phyloP scores from a whole-genome alignment of 2,113 vertebrate genomes.

The Ailurus styani region DNA sequence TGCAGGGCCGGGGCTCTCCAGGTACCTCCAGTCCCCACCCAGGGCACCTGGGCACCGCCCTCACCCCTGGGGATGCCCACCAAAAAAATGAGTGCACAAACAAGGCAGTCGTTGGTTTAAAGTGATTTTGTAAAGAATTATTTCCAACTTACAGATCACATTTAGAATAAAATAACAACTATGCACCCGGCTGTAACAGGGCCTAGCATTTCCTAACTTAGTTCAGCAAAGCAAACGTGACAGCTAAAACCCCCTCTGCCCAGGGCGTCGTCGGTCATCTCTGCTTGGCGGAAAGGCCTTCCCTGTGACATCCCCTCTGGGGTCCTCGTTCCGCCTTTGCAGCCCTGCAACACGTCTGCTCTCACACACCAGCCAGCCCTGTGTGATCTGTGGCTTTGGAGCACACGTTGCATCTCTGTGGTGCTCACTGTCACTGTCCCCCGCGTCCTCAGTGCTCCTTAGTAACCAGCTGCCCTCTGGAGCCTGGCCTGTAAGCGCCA shows the following conservation, averaged over 20 bases:
- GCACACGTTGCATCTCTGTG: background rate
- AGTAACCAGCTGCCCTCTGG: background rate
- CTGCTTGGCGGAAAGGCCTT: background rate
- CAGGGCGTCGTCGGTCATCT: background rate
- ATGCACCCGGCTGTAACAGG: background rate
- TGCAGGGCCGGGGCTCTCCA: background rate
- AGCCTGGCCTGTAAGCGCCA: background rate
- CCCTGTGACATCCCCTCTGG: background rate
- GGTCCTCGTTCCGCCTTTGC: background rate
- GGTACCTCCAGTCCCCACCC: background rate
- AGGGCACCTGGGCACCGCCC: background rate
- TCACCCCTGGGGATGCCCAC: background rate
- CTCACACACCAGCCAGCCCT: background rate
- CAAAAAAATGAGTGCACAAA: background rate
- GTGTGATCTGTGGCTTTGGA: background rate
- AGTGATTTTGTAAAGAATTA: background rate
- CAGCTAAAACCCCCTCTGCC: background rate
- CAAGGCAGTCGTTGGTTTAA: background rate
- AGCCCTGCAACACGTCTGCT: background rate
- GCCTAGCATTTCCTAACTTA: background rate
- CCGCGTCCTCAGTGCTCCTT: rapidly evolving
- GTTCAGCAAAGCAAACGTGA: background rate
- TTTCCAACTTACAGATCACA: background rate
- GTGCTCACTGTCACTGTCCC: too few species aligned
- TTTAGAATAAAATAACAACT: background rate